Conservation (phyloP, 2,797 vertebrate genomes). For the Hapalemur alaotrensis region DNA sequence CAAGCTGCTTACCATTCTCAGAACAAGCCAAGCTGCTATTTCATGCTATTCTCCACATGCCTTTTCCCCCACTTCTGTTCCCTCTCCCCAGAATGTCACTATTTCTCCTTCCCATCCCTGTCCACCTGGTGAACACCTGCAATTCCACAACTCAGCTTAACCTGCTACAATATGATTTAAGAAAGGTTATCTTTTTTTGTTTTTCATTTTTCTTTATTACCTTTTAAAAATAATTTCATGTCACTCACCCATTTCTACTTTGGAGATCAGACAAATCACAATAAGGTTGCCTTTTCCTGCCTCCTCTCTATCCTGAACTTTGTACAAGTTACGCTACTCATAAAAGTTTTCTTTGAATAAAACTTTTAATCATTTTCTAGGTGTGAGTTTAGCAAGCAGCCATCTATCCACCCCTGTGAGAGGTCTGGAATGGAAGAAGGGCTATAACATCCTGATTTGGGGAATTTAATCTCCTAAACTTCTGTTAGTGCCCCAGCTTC, state of each 20-base stretch:
- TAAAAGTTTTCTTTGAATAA: constrained; percentile 33
- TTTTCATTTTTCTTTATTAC: background rate
- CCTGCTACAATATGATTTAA: background rate
- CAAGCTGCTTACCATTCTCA: background rate
- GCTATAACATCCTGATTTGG: background rate
- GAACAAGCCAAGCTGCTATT: background rate
- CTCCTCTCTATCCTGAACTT: background rate
- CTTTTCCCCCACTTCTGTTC: background rate
- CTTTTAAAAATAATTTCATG: constrained; percentile 33
- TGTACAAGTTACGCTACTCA: background rate
- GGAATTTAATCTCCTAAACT: constrained; percentile 5
- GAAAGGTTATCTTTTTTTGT: background rate
- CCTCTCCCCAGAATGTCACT: background rate
- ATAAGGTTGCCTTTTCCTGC: background rate
- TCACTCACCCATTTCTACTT: background rate
- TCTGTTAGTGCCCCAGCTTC: background rate
- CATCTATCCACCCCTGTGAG: background rate
- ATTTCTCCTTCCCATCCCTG: background rate
- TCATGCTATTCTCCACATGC: accelerated
- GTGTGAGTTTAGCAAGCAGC: background rate
- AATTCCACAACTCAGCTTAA: background rate
- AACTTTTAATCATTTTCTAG: constrained; percentile 18
- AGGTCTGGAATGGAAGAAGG: background rate
- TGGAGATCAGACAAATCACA: background rate
- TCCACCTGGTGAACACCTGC: background rate